Percentiles rank a stretch among this genome's conserved stretches.
These are phyloP conservation scores for Trichogramma dendrolimi DNA, from an alignment of 2,888 invertebrate genomes.

Conservation along the genomic window DNA sequence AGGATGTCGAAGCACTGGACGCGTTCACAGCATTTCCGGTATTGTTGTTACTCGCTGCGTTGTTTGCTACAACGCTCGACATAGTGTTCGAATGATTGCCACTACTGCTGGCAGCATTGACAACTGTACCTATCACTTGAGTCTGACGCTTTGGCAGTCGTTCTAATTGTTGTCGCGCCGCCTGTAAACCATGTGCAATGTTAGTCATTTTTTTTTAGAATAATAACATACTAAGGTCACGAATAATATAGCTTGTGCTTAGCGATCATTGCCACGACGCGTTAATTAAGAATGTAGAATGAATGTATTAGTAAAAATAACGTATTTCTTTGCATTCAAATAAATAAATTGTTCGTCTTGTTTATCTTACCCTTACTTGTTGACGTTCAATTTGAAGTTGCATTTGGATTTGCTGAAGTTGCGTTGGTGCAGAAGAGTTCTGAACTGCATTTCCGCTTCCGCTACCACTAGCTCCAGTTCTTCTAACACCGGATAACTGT, in stretches of 20 bases:
- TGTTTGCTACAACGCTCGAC: conserved; percentile 47
- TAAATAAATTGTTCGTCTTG: conserved; percentile 1
- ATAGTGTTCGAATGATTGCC: conserved; percentile 47
- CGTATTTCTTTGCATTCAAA: background rate
- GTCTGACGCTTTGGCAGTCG: conserved; percentile 79
- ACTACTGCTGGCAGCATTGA: conserved; percentile 50
- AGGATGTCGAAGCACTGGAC: conserved; percentile 45
- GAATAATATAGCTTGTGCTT: background rate
- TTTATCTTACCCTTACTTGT: conserved; percentile 63
- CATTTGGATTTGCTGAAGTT: conserved; percentile 92
- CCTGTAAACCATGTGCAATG: conserved; percentile 51
- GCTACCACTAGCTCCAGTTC: conserved; percentile 59
- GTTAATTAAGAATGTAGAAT: background rate
- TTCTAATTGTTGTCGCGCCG: conserved; percentile 84
- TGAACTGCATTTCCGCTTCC: conserved; percentile 49
- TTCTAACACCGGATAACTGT: conserved; percentile 89
- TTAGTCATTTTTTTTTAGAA: background rate
- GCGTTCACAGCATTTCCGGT: conserved; percentile 42
- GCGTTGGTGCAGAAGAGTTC: conserved; percentile 64
- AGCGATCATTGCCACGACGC: conserved; percentile 6
- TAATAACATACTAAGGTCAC: background rate
- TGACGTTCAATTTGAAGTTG: conserved; percentile 87
- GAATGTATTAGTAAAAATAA: background rate
- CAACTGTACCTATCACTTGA: conserved; percentile 58
- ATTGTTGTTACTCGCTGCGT: conserved; percentile 48